phyloP scores from a whole-genome alignment of 2,888 invertebrate species.

The Sesia bembeciformis region DNA sequence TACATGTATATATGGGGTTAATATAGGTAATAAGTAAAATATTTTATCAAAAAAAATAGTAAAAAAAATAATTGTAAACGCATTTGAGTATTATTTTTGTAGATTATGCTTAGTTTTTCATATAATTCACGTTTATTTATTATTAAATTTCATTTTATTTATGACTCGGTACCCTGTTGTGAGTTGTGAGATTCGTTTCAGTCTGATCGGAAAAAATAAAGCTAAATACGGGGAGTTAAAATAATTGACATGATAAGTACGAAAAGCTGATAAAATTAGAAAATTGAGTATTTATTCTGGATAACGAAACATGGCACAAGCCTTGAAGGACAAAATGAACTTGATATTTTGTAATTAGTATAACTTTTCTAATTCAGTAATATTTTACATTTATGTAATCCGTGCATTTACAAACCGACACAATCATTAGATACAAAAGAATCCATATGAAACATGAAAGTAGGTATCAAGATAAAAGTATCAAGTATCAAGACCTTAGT shows the following conservation, averaged over 20 bases:
- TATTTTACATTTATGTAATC: no score
- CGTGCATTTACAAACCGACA: no score
- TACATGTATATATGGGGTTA: constrained; percentile 32
- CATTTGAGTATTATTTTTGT: constrained; percentile 57
- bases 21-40: constrained; percentile 3
- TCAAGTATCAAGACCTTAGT: no score
- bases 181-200: constrained; percentile 52
- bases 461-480: no score
- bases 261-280: constrained; percentile 19
- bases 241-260: constrained; percentile 31
- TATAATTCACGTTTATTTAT: constrained; percentile 20
- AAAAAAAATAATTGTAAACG: constrained; percentile 50
- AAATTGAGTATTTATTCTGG: not conserved
- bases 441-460: no score
- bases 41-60: constrained; percentile 19
- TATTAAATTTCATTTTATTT: constrained; percentile 30
- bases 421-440: no score
- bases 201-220: constrained; percentile 24
- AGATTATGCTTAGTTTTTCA: constrained; percentile 46
- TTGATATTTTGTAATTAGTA: no score
- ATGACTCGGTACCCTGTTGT: constrained; percentile 64
- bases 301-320: no score
- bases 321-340: no score
- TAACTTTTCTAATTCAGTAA: no score
- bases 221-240: constrained; percentile 21